These are phyloP conservation scores for Rhopalosiphum padi DNA, from an alignment of 1,140 invertebrate genomes.

Conservation along the genomic window DNA sequence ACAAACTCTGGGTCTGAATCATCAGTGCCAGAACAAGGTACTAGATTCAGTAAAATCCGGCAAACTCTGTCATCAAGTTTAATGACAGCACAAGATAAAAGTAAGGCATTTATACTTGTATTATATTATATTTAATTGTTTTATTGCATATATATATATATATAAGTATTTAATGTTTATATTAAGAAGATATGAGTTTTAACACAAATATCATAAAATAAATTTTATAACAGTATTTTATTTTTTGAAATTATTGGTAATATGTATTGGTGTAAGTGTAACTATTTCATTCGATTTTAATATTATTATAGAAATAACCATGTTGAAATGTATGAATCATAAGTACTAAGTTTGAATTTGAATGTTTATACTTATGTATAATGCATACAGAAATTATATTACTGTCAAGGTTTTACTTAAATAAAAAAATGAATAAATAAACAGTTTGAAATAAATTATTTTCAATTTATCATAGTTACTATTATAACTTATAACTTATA, in stretches of 20 bases:
- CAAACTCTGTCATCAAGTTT: slow-evolving; percentile 81
- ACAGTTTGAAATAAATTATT: neutral
- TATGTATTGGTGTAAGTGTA: no score
- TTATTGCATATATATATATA: neutral
- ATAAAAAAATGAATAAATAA: no score
- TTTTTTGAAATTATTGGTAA: no score
- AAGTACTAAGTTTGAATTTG: no score
- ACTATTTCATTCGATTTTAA: neutral
- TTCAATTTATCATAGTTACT: neutral
- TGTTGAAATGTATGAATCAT: neutral
- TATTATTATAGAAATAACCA: neutral
- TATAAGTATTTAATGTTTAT: neutral
- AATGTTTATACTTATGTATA: no score
- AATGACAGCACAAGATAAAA: slow-evolving; percentile 81
- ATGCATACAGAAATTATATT: no score
- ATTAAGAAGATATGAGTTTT: neutral
- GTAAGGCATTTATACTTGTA: slow-evolving; percentile 64
- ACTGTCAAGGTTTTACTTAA: no score
- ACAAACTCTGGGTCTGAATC: slow-evolving; percentile 67
- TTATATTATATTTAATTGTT: neutral
- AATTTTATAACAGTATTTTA: no score
- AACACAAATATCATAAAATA: no score
- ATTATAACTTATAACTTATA: no score
- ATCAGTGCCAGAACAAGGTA: slow-evolving; percentile 63
- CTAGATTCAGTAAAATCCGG: slow-evolving; percentile 79